These are phyloP conservation scores for Pammene aurita DNA, from an alignment of 2,888 invertebrate species.

Conservation along the genomic window DNA sequence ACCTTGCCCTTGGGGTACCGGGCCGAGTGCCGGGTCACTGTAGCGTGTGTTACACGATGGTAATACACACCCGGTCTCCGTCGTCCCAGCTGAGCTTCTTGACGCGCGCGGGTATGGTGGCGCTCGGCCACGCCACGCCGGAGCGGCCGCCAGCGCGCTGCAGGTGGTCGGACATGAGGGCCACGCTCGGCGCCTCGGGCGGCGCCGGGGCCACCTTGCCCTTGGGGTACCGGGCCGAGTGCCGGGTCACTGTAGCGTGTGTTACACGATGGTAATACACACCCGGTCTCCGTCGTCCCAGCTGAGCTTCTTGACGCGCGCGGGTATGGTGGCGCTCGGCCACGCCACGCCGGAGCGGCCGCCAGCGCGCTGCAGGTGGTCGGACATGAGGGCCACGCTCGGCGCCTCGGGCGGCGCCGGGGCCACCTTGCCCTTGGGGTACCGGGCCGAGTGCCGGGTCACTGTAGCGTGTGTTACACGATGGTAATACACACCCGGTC, in stretches of 20 bases:
- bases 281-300: conserved; percentile 87
- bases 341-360: conserved; percentile 83
- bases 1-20: no score
- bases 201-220: no score
- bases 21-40: no score
- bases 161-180: no score
- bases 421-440: conserved; percentile 62
- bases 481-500: conserved; percentile 42
- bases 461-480: conserved; percentile 41
- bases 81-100: no score
- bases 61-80: no score
- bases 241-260: conserved; percentile 44
- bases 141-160: no score
- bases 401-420: conserved; percentile 65
- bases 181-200: no score
- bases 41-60: no score
- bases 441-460: conserved; percentile 57
- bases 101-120: no score
- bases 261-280: neutral
- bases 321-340: conserved; percentile 87
- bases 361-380: conserved; percentile 65
- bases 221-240: no score
- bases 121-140: no score
- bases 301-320: conserved; percentile 89
- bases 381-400: conserved; percentile 65